A percentile compares a stretch with the other conserved stretches of the same genome.
These are phyloP conservation scores for Campaea margaritaria DNA, from an alignment of 2,888 invertebrate genomes.

Conservation along the genomic window DNA sequence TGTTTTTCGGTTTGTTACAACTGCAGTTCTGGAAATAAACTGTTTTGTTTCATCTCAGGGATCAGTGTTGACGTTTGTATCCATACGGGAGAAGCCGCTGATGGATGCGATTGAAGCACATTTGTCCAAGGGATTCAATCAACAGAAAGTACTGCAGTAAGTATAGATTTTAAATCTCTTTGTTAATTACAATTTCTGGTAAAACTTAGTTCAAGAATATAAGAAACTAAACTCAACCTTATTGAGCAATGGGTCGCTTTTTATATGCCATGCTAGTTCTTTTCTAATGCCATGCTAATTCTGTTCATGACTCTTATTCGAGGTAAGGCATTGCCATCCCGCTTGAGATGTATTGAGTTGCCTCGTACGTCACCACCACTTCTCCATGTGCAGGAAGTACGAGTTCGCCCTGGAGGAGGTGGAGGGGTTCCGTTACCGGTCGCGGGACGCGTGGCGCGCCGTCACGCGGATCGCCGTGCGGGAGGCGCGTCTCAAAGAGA, in stretches of 20 bases:
- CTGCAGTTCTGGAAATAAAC: no score
- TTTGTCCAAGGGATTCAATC: constrained; percentile 87
- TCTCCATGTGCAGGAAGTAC: constrained; percentile 89
- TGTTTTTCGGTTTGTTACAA: constrained; percentile 1
- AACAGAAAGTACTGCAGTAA: constrained; percentile 87
- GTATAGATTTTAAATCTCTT: constrained; percentile 48
- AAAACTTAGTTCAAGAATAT: no score
- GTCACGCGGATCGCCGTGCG: constrained; percentile 97
- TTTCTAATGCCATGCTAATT: no score
- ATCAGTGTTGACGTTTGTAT: constrained; percentile 95
- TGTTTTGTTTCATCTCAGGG: constrained; percentile 85
- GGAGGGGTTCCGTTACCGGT: constrained; percentile 97
- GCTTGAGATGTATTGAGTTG: no score
- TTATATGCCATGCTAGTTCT: no score
- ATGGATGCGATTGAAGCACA: constrained; percentile 91
- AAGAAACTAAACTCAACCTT: no score
- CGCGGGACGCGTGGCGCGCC: constrained; percentile 97
- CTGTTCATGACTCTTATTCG: no score
- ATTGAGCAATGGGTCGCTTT: no score
- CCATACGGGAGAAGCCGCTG: constrained; percentile 89
- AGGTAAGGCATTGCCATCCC: no score
- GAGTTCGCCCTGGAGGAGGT: constrained; percentile 98
- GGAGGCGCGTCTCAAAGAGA: constrained; percentile 97
- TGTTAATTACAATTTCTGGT: neutral
- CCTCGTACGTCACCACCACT: no score